A percentile compares a stretch with the other conserved stretches of the same genome.
Conservation (phyloP, 2,888 invertebrate species). For the Notodonta dromedarius region DNA sequence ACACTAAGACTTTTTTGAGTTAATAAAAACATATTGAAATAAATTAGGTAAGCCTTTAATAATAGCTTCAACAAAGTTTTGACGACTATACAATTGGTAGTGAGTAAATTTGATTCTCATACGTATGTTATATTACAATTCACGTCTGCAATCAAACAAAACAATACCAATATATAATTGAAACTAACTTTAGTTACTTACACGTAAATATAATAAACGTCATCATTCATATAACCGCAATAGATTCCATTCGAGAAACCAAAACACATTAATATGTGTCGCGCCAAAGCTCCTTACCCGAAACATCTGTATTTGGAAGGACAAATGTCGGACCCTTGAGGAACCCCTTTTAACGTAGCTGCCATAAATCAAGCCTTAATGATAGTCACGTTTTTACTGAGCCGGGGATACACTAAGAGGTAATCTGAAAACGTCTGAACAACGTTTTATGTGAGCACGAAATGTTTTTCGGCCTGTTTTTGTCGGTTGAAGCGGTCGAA, state of each 20-base stretch:
- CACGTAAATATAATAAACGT: constrained; percentile 19
- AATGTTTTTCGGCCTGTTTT: constrained; percentile 29
- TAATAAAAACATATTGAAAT: no score
- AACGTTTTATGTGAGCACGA: constrained; percentile 15
- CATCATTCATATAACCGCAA: constrained; percentile 14
- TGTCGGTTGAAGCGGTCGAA: constrained; percentile 26
- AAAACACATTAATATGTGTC: constrained; percentile 57
- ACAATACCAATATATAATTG: background rate
- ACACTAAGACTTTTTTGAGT: no score
- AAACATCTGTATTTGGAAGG: constrained; percentile 49
- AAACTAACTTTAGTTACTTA: constrained; percentile 1
- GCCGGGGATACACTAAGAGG: constrained; percentile 32
- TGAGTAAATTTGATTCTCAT: no score
- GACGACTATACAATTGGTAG: no score
- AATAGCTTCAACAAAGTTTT: no score
- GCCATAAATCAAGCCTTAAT: constrained; percentile 52
- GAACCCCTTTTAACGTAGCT: constrained; percentile 46
- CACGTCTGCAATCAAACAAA: background rate
- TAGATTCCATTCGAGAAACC: constrained; percentile 31
- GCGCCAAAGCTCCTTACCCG: constrained; percentile 45
- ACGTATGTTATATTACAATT: no score
- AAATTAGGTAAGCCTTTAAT: no score
- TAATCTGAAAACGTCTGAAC: constrained; percentile 31
- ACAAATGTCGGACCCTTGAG: constrained; percentile 41
- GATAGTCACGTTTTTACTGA: constrained; percentile 61